A percentile compares a stretch with the other conserved stretches of the same genome.
Conservation (phyloP, 2,797 vertebrate species). For the Buceros bicornis region DNA sequence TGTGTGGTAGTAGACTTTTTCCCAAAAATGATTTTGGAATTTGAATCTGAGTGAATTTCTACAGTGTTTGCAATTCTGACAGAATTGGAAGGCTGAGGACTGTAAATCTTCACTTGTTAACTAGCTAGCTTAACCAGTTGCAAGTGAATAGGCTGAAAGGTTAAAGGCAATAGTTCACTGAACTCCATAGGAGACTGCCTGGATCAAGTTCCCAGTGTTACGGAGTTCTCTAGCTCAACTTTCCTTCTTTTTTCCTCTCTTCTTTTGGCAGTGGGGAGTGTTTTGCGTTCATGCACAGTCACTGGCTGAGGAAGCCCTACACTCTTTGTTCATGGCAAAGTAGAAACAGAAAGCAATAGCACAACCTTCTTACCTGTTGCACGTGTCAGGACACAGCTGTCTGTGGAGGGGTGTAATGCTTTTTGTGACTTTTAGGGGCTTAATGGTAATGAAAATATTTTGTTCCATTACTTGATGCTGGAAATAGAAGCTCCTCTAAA, state of each 20-base stretch:
- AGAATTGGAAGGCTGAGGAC: not conserved
- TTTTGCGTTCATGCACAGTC: conserved; percentile 51
- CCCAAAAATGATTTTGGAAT: conserved; percentile 31
- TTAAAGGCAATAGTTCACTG: not conserved
- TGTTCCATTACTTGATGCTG: not conserved
- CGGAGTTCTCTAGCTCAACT: conserved; percentile 53
- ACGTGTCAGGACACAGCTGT: not conserved
- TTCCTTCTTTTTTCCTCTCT: not conserved
- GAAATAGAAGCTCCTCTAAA: not conserved
- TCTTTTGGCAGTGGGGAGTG: conserved; percentile 32
- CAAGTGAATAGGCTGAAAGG: not conserved
- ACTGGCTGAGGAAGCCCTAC: conserved; percentile 40
- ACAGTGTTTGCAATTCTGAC: not conserved
- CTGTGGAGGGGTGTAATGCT: not conserved
- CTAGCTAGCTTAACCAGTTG: not conserved
- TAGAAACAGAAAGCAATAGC: conserved; percentile 46
- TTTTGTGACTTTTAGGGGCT: not conserved
- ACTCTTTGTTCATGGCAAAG: not conserved
- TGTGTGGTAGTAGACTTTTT: not conserved
- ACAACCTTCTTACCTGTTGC: not conserved
- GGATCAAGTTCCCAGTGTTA: conserved; percentile 51
- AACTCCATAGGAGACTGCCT: not conserved
- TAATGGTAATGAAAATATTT: not conserved
- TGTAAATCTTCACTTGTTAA: conserved; percentile 28
- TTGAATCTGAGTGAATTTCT: conserved; percentile 32